Conservation (phyloP, 2,113 vertebrate species). For the Tetrax tetrax region DNA sequence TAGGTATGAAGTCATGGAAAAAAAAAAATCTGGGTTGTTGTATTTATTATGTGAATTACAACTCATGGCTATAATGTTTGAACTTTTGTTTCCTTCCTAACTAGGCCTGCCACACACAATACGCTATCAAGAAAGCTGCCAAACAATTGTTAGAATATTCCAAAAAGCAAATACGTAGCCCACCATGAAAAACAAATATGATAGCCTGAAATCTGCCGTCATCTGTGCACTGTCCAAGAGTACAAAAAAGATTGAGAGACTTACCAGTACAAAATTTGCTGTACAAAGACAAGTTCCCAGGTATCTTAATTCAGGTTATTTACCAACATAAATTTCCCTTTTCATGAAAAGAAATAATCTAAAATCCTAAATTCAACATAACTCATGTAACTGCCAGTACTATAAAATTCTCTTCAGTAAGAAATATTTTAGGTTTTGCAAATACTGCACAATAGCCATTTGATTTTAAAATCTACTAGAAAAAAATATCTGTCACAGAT, state of each 20-base stretch:
- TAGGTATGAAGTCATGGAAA: not conserved
- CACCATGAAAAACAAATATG: not conserved
- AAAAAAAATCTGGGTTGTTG: not conserved
- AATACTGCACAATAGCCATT: not conserved
- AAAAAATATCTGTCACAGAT: not conserved
- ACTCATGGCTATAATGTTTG: not conserved
- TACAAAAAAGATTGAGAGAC: not conserved
- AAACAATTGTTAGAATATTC: conserved; percentile 12
- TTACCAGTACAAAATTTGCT: not conserved
- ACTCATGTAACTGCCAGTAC: not conserved
- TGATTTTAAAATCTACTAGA: not conserved
- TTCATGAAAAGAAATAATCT: not conserved
- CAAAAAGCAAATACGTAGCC: not conserved
- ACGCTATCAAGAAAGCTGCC: conserved; percentile 15
- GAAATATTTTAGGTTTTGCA: not conserved
- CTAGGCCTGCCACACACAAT: not conserved
- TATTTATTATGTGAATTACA: not conserved
- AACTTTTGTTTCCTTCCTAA: conserved; percentile 8
- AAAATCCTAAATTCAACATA: not conserved
- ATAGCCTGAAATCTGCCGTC: not conserved
- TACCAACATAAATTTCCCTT: not conserved
- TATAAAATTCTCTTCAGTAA: not conserved
- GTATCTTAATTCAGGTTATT: not conserved
- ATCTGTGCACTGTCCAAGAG: not conserved
- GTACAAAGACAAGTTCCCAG: not conserved